Percentiles rank a stretch among this genome's conserved stretches.
These are phyloP conservation scores for Orussus abietinus DNA, from an alignment of 1,140 invertebrate species.

Conservation along the genomic window DNA sequence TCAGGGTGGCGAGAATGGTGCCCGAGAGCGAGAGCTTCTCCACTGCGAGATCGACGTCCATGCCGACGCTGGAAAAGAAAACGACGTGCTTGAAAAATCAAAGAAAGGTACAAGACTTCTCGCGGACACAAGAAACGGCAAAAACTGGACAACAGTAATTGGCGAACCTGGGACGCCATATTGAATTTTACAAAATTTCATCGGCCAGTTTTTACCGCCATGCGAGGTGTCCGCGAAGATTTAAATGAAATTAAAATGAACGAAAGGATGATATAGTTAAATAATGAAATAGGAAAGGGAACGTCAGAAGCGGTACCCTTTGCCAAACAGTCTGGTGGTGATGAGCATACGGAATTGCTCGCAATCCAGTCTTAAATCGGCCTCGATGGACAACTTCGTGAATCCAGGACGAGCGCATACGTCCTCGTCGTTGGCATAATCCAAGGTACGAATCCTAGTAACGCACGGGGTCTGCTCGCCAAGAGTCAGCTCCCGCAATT, in stretches of 20 bases:
- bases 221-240: too few species aligned
- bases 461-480: slow-evolving; percentile 50
- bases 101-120: too few species aligned
- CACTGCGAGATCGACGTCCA: slow-evolving; percentile 52
- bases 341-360: slow-evolving; percentile 58
- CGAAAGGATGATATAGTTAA: too few species aligned
- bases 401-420: slow-evolving; percentile 20
- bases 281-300: too few species aligned
- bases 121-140: too few species aligned
- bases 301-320: too few species aligned
- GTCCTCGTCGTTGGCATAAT: slow-evolving; percentile 39
- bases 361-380: slow-evolving; percentile 50
- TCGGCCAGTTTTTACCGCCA: slow-evolving; percentile 6
- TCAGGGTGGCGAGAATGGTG: slow-evolving; percentile 49
- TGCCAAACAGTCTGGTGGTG: slow-evolving; percentile 50
- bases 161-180: too few species aligned
- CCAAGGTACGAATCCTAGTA: slow-evolving; percentile 41
- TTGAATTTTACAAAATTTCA: too few species aligned
- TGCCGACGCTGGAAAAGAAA: slow-evolving; percentile 40
- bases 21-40: slow-evolving; percentile 55
- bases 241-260: too few species aligned
- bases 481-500: slow-evolving; percentile 44
- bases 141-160: too few species aligned
- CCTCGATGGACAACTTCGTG: slow-evolving; percentile 51
- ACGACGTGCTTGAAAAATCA: too few species aligned